Base-by-base conservation (phyloP, 2,888 invertebrate species). In the Strigamia transsilvanica region DNA sequence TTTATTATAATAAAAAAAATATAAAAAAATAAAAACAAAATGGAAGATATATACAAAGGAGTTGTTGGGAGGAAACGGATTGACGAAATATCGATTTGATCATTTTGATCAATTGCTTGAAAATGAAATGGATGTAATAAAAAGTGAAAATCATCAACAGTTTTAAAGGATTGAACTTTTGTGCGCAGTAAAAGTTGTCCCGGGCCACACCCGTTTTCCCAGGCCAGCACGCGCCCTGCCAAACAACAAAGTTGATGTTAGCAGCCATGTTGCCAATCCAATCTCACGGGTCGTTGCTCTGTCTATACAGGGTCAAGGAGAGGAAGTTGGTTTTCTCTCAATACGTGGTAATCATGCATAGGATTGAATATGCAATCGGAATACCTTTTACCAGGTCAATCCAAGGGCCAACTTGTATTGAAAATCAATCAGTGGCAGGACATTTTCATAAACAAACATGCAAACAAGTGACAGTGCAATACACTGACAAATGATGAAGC, bases 211-310 rank as follows among this genome's bases (percentile, higher is more conserved):
- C 66, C 66, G 23, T 66, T 66, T 66, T 66, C 66, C 66, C 66
- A 27, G 66, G 66, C 66, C 66, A 66, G 66, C 66, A 66, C 66
- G 66, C 66, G 66, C 66, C 66, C 66, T 66, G 66, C 66, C 66
- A 66, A 66, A 66, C 66, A 66, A 66, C 66, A 66, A 66, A 66
- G 66, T 66, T 66, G 27, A 66, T 27, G 66, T 66, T 66, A 66
- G 66, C 66, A 66, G 66, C 66, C 66, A 66, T 66, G 66, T 66
- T 66, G 66, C 66, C 66, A 66, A 66, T 66, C 66, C 66, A 66
- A 66, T 66, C 66, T 66, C 66, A 66, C 23, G 66, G 66, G 66
- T 66, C 66, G 66, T 66, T 66, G 66, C 66, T 66, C 66, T 66
- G 66, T 66, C 66, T 66, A 27, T 66, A 27, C 66, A 66, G 66